Conservation (phyloP, 2,888 invertebrate species). For the Xestia ashworthii region DNA sequence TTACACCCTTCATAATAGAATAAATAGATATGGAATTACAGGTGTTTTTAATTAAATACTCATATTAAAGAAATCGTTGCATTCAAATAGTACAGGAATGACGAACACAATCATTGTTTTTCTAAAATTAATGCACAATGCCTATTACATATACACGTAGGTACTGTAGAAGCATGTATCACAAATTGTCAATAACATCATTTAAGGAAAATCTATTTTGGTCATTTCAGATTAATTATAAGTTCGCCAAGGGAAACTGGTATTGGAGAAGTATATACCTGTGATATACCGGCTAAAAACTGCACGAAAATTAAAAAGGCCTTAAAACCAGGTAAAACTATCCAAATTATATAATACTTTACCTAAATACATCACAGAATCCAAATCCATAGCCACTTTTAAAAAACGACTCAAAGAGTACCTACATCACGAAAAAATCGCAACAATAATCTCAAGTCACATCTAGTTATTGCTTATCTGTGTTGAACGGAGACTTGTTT, state of each 20-base stretch:
- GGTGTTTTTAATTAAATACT: background rate
- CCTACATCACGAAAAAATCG: no score
- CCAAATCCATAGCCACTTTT: no score
- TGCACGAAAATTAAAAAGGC: conserved; percentile 8
- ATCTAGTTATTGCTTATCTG: no score
- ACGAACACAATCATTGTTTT: background rate
- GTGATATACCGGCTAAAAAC: conserved; percentile 50
- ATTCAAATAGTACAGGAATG: background rate
- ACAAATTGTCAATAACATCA: background rate
- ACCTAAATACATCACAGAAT: no score
- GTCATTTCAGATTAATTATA: conserved; percentile 73
- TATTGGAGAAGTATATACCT: conserved; percentile 74
- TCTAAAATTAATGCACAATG: background rate
- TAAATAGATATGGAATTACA: background rate
- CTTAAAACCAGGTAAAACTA: conserved; percentile 14
- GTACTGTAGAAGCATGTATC: no score
- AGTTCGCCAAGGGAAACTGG: conserved; percentile 74
- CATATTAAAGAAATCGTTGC: background rate
- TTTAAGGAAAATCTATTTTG: conserved; percentile 18
- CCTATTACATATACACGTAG: background rate
- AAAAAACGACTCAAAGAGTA: no score
- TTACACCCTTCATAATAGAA: background rate
- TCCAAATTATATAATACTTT: no score
- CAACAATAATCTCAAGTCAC: no score
- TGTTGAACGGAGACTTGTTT: no score